Conservation (phyloP, 64 coral and sea anemone species). For the Orbicella faveolata region DNA sequence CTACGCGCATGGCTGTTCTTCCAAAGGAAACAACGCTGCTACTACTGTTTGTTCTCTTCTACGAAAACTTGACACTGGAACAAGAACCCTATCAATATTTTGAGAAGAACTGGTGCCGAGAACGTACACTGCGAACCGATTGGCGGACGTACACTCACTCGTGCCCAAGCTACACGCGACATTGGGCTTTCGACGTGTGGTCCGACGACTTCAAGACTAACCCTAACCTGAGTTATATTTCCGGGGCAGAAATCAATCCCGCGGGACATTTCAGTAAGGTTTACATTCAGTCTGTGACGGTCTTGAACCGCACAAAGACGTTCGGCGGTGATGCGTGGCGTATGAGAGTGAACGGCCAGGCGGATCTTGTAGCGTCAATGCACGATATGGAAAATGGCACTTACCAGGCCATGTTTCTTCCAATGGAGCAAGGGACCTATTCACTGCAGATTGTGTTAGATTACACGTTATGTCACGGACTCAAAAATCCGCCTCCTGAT, state of each 20-base stretch:
- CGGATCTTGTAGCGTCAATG: conserved; percentile 52
- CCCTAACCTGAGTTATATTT: conserved; percentile 71
- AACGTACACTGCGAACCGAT: conserved; percentile 52
- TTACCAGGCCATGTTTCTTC: conserved; percentile 70
- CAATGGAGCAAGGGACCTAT: conserved; percentile 75
- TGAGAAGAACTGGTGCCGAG: conserved; percentile 84
- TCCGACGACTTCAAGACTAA: conserved; percentile 39
- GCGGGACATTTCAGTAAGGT: conserved; percentile 66
- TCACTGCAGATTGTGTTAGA: conserved; percentile 55
- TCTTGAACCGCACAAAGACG: conserved; percentile 65
- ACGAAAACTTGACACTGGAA: neutral
- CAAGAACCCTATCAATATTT: conserved; percentile 37
- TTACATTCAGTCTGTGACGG: conserved; percentile 76
- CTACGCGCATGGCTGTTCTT: neutral
- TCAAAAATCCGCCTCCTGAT: conserved; percentile 86
- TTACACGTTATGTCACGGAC: conserved; percentile 82
- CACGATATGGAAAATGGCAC: conserved; percentile 84
- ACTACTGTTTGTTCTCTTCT: neutral
- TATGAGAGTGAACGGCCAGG: conserved; percentile 55
- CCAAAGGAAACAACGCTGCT: neutral
- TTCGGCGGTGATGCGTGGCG: conserved; percentile 87
- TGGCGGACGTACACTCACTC: conserved; percentile 52
- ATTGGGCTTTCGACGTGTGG: conserved; percentile 72
- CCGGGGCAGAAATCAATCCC: conserved; percentile 51
- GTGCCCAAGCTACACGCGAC: conserved; percentile 54